Evolutionary conservation across 2,888 invertebrate species (phyloP), one percentile per base, ranked within the genome.

Genomic region (Neoascia interrupta): DNA sequence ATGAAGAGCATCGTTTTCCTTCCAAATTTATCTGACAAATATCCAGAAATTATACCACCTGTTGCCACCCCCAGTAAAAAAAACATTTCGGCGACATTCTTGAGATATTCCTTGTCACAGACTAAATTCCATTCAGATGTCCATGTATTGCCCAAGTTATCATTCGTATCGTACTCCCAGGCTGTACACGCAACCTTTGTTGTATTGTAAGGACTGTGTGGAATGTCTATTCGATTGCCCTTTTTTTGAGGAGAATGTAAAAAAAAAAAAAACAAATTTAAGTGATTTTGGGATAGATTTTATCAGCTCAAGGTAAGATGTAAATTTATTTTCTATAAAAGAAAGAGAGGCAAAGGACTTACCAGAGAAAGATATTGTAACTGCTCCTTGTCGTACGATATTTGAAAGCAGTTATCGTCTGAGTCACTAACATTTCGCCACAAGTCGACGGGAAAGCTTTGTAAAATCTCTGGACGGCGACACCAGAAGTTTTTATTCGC

Each of bases 11-110:
- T 93, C 64, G 91, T 92, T 86, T 95, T 95, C 56, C 96, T 91
- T 8, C 96, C 96, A 84, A 93, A 93, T 92, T 92, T 94, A 88
- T 95, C 95, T 3, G 95, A 94, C 60, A 95, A 90, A 87, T 93
- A 92, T 18, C 95, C 95, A 73, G 94, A 94, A n/a, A 94, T 91
- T 11, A 95, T 92, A 54, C 95, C 95, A 56, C 95, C 95, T 41
- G 93, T 89, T 64, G 94, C 94, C 10, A 95, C 94, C 26, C 95
- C 95, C 19, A 92, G 89, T 75, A 95, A 89, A 87, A 95, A 95
- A 86, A 93, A 92, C 89, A 94, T 94, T 88, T 95, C 95, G 8
- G 94, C 93, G 23, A 94, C 89, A 85, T 92, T 94, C 73, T 92
- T 92, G 61, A 94, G 88, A 83, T 92, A 91, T 72, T 92, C 91